These are phyloP conservation scores for Porites divaricata DNA, from an alignment of 92 coral and sea anemone species.

Conservation along the genomic window DNA sequence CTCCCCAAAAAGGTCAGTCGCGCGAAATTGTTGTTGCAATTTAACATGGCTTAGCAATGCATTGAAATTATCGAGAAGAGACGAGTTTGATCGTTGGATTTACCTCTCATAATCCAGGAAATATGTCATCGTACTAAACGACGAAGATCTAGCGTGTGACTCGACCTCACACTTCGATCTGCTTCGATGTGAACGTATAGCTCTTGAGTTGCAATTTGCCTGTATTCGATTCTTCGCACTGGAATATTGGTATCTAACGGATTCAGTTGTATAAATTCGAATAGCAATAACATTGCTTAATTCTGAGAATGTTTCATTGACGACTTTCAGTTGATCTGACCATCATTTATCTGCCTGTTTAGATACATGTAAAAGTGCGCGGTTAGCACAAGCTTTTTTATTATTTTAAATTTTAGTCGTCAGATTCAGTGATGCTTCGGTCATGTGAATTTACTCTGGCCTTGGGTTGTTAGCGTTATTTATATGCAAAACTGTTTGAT, in stretches of 20 bases:
- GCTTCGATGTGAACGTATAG: background rate
- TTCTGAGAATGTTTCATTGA: background rate
- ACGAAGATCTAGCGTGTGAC: background rate
- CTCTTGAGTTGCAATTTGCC: background rate
- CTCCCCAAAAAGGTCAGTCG: constrained; percentile 69
- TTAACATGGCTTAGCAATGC: background rate
- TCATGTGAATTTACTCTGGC: background rate
- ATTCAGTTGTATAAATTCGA: background rate
- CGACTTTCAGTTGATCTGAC: background rate
- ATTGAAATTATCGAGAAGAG: background rate
- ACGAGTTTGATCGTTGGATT: constrained; percentile 2
- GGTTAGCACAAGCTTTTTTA: background rate
- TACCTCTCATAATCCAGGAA: constrained; percentile 9
- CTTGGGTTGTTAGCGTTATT: background rate
- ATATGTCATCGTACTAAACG: background rate
- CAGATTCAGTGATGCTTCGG: too few species aligned
- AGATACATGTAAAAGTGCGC: background rate
- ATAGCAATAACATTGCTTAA: background rate
- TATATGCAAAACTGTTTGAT: background rate
- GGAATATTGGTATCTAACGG: background rate
- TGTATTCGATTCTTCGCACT: background rate
- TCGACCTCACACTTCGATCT: background rate
- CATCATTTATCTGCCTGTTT: background rate
- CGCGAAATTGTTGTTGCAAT: constrained; percentile 5
- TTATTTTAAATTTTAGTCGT: background rate